phyloP scores from a whole-genome alignment of 2,888 invertebrate genomes.

The Chloromyia formosa region DNA sequence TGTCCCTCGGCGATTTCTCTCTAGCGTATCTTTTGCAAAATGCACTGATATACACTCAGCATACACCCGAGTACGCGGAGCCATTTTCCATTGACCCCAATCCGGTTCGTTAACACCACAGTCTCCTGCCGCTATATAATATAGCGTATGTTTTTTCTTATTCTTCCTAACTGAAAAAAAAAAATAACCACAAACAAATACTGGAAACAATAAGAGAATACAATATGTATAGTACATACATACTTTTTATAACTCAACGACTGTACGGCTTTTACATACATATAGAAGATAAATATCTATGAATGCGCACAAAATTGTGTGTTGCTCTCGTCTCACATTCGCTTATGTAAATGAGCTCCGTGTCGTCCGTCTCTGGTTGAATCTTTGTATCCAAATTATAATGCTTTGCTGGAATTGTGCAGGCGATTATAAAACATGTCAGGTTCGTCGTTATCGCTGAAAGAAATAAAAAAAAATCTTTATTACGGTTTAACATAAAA shows the following conservation, averaged over 20 bases:
- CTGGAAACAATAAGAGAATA: conserved; percentile 6
- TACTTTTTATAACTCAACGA: too few relatives aligned
- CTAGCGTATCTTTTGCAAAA: too few relatives aligned
- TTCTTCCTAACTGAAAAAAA: conserved; percentile 1
- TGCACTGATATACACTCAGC: background rate
- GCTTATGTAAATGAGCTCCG: conserved; percentile 15
- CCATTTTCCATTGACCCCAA: conserved; percentile 42
- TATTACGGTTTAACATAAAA: background rate
- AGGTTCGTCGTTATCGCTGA: conserved; percentile 2
- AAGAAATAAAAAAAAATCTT: background rate
- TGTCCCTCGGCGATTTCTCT: too few relatives aligned
- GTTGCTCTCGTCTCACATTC: background rate
- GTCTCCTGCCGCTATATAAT: conserved; percentile 17
- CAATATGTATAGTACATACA: too few relatives aligned
- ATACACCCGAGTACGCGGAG: background rate
- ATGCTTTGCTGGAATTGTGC: background rate
- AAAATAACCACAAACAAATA: background rate
- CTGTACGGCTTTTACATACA: too few relatives aligned
- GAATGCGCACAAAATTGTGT: conserved; percentile 10
- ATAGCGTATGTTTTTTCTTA: background rate
- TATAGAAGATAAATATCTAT: background rate
- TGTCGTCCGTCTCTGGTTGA: background rate
- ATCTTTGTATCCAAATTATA: conserved; percentile 23
- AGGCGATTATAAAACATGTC: conserved; percentile 28
- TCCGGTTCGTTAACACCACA: conserved; percentile 41